Evolutionary conservation across 2,888 invertebrate species (phyloP), one percentile per base, ranked within the genome.

Genomic region (Teleogryllus oceanicus): DNA sequence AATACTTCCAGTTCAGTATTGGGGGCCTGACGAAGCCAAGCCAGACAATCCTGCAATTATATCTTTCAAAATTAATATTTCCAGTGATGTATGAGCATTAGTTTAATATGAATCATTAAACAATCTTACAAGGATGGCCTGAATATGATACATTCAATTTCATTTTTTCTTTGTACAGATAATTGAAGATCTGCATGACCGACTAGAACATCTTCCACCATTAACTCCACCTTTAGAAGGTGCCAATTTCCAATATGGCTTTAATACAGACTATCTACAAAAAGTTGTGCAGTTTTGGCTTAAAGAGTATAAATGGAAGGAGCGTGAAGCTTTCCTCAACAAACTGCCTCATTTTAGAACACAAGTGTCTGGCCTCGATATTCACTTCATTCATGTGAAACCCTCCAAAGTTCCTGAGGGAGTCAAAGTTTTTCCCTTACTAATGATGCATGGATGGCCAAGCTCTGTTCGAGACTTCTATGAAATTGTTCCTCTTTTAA

Each of bases 401-500:
- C 93, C 93, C 0, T 88, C 84, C 85, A 83, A 87, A 87, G 75
- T 86, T 80, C 84, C 85, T 51, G 87, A 88, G 83, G 86, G 87
- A 82, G 85, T 80, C 78, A 87, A 87, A 83, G 89, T 91, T 1
- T 83, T 92, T 1, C 94, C 96, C 0, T 83, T 96, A 13, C 85
- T 96, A 8, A 80, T 96, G 77, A 85, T 94, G 20, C 96, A 96
- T 83, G 95, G 96, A 24, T 96, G 96, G 96, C 96, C 96, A 0
- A 94, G 95, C 2, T 94, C 94, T 0, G 87, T 96, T 2, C 89
- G 92, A 8, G 95, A 96, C 86, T 96, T 95, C 86, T 93, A 94
- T 85, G 92, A 93, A 80, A 86, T 94, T 21, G 91, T 94, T 79
- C 94, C 94, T 0, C 84, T 91, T 80, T 85, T 94, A 62, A 92